Evolutionary conservation across 30 jellyfish, hydroid and myxozoan species (phyloP), one percentile per base, ranked within the genome.

Genomic region (Hydractinia echinata): DNA sequence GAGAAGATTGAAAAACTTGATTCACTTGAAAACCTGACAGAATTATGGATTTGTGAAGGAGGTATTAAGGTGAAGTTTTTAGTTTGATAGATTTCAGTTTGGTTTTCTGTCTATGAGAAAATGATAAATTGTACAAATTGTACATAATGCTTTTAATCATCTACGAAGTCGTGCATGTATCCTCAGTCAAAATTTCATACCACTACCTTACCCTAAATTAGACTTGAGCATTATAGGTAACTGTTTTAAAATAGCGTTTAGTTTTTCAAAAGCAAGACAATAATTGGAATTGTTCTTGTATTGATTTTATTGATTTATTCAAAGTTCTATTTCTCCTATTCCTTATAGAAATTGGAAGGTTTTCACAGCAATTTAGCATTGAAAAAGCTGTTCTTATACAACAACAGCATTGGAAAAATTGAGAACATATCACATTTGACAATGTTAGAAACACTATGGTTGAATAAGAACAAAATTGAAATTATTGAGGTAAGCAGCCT

Each of bases 11-110:
- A 69, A 64, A 80, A 86, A n/a, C 79, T 91, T 19, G 88, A 83
- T 6, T 13, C 51, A 4, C 82, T 91, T 5, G 18, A 15, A 19
- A 62, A 79, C 20, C 87, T 91, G 76, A 83, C 73, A 50, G 97
- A 91, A 86, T 96, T 91, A 39, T 91, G 97, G 97, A 55, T 91
- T 13, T 86, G 97, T 74, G 97, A 91, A 55, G 94, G 95, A 53
- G 61, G 73, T 15, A 18, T 91, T 10, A 49, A 86, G 87, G 97
- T 89, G 71, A 52, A 30, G 44, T 30, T 30, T 30, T 30, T 30
- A 30, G 44, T 30, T 30, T 30, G 44, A 30, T 30, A 30, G 44
- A 0, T 30, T 30, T 30, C 2, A 30, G 44, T 30, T 30, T 30
- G 44, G 44, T 2, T 30, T 30, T 30, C 44, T 30, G 2, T 30